These are phyloP conservation scores for Drosophila neonasuta DNA, from an alignment of 2,888 invertebrate genomes.

Conservation along the genomic window DNA sequence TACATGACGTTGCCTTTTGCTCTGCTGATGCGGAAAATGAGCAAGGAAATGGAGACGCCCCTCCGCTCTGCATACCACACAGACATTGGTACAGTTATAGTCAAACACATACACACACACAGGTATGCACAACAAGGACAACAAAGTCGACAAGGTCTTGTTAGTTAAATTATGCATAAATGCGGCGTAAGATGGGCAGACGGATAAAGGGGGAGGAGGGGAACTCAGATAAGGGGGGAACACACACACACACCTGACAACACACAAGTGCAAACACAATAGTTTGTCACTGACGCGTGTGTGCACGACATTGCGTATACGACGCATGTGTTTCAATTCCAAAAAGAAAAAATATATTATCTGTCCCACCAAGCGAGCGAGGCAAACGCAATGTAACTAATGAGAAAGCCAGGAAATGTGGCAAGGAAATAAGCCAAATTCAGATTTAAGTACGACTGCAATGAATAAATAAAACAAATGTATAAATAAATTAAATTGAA, in stretches of 20 bases:
- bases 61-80: constrained; percentile 19
- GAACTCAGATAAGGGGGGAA: constrained; percentile 14
- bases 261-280: constrained; percentile 32
- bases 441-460: not conserved
- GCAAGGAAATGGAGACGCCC: constrained; percentile 63
- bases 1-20: constrained; percentile 63
- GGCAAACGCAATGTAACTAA: constrained; percentile 32
- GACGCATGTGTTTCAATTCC: constrained; percentile 24
- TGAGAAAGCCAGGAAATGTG: constrained; percentile 27
- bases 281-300: constrained; percentile 34
- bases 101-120: constrained; percentile 4
- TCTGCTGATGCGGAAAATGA: constrained; percentile 73
- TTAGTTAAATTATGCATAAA: constrained; percentile 76
- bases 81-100: not conserved
- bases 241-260: constrained; percentile 9
- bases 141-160: constrained; percentile 64
- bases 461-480: constrained; percentile 4
- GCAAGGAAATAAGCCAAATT: constrained; percentile 4
- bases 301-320: constrained; percentile 42
- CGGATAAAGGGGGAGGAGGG: not conserved
- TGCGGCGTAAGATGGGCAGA: constrained; percentile 41
- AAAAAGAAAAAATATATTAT: constrained; percentile 6
- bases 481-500: too few species aligned
- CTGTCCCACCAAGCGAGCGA: constrained; percentile 2
- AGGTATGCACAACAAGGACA: constrained; percentile 48